Conservation (phyloP, 2,888 invertebrate species). For the Nezara viridula region DNA sequence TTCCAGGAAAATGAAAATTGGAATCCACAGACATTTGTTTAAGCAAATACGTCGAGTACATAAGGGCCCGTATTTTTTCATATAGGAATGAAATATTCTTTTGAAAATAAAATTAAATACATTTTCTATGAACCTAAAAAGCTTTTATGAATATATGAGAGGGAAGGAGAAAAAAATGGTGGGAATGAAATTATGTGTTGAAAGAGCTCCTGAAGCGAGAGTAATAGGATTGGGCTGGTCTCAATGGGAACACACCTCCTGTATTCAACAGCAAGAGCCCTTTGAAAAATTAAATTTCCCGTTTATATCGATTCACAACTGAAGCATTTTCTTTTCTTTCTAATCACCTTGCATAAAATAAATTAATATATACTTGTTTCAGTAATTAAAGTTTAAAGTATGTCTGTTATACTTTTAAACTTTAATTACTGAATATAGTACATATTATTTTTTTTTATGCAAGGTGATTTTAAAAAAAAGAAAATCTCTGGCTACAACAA, state of each 20-base stretch:
- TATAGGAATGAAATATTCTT: background rate
- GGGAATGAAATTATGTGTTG: background rate
- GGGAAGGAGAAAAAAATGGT: background rate
- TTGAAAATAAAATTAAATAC: conserved; percentile 10
- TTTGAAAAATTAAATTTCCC: background rate
- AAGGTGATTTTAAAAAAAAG: no score
- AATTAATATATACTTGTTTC: no score
- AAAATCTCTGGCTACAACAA: no score
- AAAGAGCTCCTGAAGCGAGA: background rate
- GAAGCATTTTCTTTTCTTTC: no score
- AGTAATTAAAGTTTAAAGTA: no score
- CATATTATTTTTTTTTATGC: no score
- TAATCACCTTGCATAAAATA: no score
- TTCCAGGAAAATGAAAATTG: no score
- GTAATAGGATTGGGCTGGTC: background rate
- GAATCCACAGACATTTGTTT: background rate
- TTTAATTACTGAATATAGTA: no score
- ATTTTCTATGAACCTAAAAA: background rate
- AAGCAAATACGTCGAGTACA: background rate
- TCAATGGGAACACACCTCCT: background rate
- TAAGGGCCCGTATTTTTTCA: background rate
- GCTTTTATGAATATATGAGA: background rate
- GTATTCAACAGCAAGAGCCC: background rate
- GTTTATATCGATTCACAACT: background rate
- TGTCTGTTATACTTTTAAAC: no score